Conservation (phyloP, 2,797 vertebrate species). For the Cichlasoma orientale region DNA sequence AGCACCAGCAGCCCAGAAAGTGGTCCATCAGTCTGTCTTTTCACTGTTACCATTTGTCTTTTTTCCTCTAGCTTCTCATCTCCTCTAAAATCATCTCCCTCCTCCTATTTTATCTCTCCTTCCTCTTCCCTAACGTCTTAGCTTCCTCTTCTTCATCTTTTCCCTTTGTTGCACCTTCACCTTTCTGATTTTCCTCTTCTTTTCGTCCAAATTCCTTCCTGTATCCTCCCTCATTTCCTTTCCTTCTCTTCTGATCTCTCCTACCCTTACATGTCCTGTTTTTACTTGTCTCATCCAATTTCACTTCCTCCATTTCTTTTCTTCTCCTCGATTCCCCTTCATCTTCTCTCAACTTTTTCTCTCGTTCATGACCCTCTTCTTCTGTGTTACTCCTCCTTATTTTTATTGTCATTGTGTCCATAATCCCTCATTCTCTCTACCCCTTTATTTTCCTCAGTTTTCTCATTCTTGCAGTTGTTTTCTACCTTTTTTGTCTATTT, state of each 20-base stretch:
- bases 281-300: neutral
- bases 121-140: neutral
- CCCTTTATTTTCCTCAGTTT: neutral
- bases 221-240: neutral
- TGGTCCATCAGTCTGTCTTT: neutral
- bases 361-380: too few relatives aligned
- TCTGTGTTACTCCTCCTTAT: too few relatives aligned
- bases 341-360: too few relatives aligned
- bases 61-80: neutral
- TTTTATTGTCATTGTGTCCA: too few relatives aligned
- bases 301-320: neutral
- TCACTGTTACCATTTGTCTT: neutral
- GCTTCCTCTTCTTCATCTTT: neutral
- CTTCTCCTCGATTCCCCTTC: neutral
- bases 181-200: neutral
- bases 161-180: neutral
- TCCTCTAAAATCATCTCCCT: neutral
- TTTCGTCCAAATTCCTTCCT: too few relatives aligned
- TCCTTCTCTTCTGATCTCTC: neutral
- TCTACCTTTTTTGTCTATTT: neutral
- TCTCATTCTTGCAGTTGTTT: neutral
- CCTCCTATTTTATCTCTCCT: neutral
- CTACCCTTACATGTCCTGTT: neutral
- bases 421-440: neutral
- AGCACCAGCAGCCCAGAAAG: neutral